Base-by-base conservation (phyloP, 2,888 invertebrate genomes). In the Dioctria linearis region DNA sequence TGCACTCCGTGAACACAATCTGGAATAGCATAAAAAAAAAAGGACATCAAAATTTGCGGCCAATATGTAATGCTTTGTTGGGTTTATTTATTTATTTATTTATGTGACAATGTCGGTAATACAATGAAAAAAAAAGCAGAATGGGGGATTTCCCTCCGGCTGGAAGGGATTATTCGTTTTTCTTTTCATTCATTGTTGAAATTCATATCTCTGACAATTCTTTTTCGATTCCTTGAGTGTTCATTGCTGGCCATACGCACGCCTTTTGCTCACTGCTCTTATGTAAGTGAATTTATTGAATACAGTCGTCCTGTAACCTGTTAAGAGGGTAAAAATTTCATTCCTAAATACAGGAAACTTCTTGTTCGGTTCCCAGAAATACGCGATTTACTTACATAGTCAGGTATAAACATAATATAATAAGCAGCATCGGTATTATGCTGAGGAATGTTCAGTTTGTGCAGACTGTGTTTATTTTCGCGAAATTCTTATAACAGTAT, bases 1-100 rank as follows among this genome's bases (percentile, higher is more conserved):
- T 90, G 90, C 90, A 90, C 91, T 40, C 92, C 92, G 84, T 90
- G 85, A 84, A 88, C 87, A 85, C 92, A 92, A 83, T 83, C 91
- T 91, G 84, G 76, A 85, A 84, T 25, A 25, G 25, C 25, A 69
- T 81, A 82, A 49, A 67, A 80, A 82, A 73, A 57, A 9, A 59
- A 43, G n/a, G 25, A 80, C 82, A 79, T 82, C 81, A 81, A 73
- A 83, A 79, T 61, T 61, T 43, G 57, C 66, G 51, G 39, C 65
- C 78, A 78, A 78, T 78, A 78, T 57, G 57, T 78, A 78, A 78
- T 51, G 66, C 57, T 39, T 59, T 66, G 51, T 40, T 71, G 65
- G 54, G 66, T 78, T 66, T 78, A 65, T 78, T 65, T 25, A 25
- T 25, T 25, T 78, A 46, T 79, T 67, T 69, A 76, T 76, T 76